Percentiles rank a stretch among this genome's conserved stretches.
phyloP scores from a whole-genome alignment of 2,797 vertebrate species.

The Onychomys torridus region DNA sequence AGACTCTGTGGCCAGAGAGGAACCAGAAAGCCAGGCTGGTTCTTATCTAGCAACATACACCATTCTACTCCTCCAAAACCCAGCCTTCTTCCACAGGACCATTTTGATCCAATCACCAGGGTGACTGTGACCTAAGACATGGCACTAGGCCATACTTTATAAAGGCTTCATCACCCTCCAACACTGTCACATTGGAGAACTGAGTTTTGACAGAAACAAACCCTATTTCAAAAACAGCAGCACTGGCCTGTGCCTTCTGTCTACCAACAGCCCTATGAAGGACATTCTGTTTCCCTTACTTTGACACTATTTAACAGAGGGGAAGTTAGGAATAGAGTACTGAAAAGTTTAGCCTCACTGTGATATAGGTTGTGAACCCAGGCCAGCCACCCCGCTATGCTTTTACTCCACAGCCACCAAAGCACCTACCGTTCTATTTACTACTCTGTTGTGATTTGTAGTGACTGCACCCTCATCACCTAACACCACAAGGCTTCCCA shows the following conservation, averaged over 20 bases:
- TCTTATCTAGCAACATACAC: neutral
- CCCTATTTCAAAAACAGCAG: neutral
- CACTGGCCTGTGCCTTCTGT: neutral
- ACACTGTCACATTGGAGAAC: neutral
- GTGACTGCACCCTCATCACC: neutral
- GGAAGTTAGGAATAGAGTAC: neutral
- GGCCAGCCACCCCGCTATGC: too few relatives aligned
- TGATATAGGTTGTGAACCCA: neutral
- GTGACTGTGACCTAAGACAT: neutral
- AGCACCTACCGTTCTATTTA: neutral
- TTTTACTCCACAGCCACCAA: neutral
- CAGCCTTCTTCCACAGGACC: neutral
- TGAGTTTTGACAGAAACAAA: neutral
- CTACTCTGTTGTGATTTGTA: neutral
- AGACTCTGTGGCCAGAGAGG: neutral
- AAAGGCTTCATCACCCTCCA: neutral
- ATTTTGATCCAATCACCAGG: neutral
- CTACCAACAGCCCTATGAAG: neutral
- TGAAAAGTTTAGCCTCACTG: neutral
- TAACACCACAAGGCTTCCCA: neutral
- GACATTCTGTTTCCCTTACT: too few relatives aligned
- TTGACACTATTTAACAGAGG: neutral
- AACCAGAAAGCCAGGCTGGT: neutral
- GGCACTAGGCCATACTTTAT: neutral
- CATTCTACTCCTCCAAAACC: neutral